Evolutionary conservation across 2,888 invertebrate genomes (phyloP), one percentile per base, ranked within the genome.

Genomic region (Eristalis pertinax): DNA sequence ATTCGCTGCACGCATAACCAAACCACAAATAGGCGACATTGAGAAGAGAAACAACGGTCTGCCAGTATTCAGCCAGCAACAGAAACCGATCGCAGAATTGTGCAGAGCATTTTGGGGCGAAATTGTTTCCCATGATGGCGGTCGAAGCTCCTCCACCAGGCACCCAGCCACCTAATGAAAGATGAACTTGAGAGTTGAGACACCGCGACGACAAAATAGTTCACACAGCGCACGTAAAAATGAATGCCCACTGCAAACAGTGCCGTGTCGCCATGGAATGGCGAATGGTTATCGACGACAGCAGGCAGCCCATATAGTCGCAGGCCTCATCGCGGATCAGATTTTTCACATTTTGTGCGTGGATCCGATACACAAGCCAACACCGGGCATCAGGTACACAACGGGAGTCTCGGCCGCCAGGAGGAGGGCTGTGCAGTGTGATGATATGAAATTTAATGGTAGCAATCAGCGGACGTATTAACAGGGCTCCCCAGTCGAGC

Each of bases 181-280:
- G 84, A 87, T 80, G 83, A 87, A 87, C 87, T 83, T 87, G 84
- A 87, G 87, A 87, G 84, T 83, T 87, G 84, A 87, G 87, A 87
- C 84, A 84, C 84, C 76, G 80, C 80, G 41, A 79, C 67, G 79
- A 87, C 87, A 84, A 87, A 87, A 87, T 87, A 80, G 84, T 87
- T 87, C 84, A 84, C 84, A 83, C 86, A 86, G 86, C 78, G 79
- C 63, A 78, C 83, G 86, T 75, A 75, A 65, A 73, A 65, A 67
- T 67, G 75, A 62, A 79, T 58, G 43, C 56, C 38, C 50, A 56
- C 41, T 24, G 68, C 67, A 19, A 62, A 19, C 32, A 35, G 15
- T 5, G 74, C 29, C 32, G 29, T 13, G 74, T 41, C 41, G 29
- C 56, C 63, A 68, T 5, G 60, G 38, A 70, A 62, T 35, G n/a